These are phyloP conservation scores for Enoplosus armatus DNA, from an alignment of 2,797 vertebrate species.

Conservation along the genomic window DNA sequence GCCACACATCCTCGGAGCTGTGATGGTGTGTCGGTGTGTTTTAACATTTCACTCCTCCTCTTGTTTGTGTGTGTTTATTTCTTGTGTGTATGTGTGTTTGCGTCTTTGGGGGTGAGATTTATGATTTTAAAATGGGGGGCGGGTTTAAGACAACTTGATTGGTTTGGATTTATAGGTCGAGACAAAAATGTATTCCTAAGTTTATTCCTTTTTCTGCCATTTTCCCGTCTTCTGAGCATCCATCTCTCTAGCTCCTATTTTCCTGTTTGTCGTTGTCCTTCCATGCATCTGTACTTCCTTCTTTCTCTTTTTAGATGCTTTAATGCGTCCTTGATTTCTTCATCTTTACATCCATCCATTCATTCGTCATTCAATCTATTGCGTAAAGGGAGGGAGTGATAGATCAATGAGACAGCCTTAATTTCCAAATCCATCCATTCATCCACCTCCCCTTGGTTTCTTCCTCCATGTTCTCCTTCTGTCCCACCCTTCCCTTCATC, in stretches of 20 bases:
- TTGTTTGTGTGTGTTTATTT: slow-evolving; percentile 25
- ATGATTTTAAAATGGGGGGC: slow-evolving; percentile 26
- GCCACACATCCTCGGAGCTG: slow-evolving; percentile 29
- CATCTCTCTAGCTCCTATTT: slow-evolving; percentile 39
- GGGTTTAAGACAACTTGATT: slow-evolving; percentile 52
- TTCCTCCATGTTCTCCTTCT: slow-evolving; percentile 37
- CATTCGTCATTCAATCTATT: slow-evolving; percentile 65
- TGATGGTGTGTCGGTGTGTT: slow-evolving; percentile 20
- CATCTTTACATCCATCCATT: slow-evolving; percentile 68
- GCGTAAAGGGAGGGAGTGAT: slow-evolving; percentile 71
- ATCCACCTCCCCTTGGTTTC: slow-evolving; percentile 45
- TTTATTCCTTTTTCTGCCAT: slow-evolving; percentile 20
- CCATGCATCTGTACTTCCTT: slow-evolving; percentile 47
- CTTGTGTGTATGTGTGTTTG: slow-evolving; percentile 18
- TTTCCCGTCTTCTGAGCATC: slow-evolving; percentile 43
- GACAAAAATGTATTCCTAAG: slow-evolving; percentile 32
- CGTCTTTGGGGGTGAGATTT: slow-evolving; percentile 15
- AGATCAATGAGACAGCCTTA: slow-evolving; percentile 64
- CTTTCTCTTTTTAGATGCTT: slow-evolving; percentile 49
- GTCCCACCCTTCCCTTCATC: slow-evolving; percentile 48
- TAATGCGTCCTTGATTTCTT: slow-evolving; percentile 51
- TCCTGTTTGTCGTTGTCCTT: slow-evolving; percentile 53
- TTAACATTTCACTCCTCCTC: neutral
- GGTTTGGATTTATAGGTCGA: slow-evolving; percentile 47
- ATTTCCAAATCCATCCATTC: slow-evolving; percentile 51